Evolutionary conservation across 2,888 invertebrate species (phyloP).

Genomic region (Amphimallon solstitiale): DNA sequence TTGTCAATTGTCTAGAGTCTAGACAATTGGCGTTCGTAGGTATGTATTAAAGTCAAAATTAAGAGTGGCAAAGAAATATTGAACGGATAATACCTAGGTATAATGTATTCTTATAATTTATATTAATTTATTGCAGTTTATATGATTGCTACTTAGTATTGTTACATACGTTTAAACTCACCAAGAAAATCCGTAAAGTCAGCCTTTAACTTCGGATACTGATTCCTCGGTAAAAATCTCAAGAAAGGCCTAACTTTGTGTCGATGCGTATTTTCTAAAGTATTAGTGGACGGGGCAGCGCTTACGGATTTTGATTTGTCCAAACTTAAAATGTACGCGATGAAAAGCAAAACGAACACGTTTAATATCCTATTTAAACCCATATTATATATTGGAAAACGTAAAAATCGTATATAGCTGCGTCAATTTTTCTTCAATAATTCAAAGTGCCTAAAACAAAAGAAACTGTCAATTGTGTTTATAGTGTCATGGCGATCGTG

Average conservation of each 20-base stretch:
- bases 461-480: not conserved
- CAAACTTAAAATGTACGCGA: not conserved
- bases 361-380: not conserved
- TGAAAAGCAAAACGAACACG: constrained; percentile 4
- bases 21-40: no score
- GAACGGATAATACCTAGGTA: no score
- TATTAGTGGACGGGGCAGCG: constrained; percentile 43
- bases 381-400: not conserved
- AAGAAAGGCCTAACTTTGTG: constrained; percentile 47
- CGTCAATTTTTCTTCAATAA: no score
- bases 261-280: constrained; percentile 44
- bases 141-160: no score
- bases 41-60: no score
- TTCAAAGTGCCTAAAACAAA: not conserved
- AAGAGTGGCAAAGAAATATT: no score
- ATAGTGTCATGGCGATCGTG: not conserved
- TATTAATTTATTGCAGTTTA: no score
- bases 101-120: no score
- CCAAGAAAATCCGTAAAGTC: constrained; percentile 55
- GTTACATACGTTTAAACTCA: constrained; percentile 41
- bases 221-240: constrained; percentile 46
- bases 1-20: no score
- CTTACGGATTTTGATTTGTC: constrained; percentile 19
- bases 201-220: constrained; percentile 51
- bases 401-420: no score